These are phyloP conservation scores for Orientallactaga bullata DNA, from an alignment of 2,113 vertebrate species.

Conservation along the genomic window DNA sequence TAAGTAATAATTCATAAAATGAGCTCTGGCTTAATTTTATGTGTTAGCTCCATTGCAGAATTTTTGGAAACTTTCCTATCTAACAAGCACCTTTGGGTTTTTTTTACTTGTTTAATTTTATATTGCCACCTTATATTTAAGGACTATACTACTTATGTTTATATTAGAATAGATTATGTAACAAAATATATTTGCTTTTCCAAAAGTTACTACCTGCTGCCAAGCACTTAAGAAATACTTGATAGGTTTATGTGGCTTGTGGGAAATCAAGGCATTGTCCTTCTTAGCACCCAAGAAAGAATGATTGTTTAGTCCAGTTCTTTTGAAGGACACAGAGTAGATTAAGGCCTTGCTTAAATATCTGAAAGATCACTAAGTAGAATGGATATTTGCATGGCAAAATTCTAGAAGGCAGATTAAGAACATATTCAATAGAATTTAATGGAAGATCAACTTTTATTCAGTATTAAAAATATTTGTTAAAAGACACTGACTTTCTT, in stretches of 20 bases:
- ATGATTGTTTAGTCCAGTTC: background rate
- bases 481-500: background rate
- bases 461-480: background rate
- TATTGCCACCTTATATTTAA: constrained; percentile 37
- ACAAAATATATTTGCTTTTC: constrained; percentile 24
- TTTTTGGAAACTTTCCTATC: background rate
- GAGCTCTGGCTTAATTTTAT: constrained; percentile 62
- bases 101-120: constrained; percentile 24
- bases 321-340: background rate
- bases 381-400: background rate
- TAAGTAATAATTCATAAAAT: constrained; percentile 74
- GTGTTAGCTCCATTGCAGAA: constrained; percentile 7
- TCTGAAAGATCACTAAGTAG: background rate
- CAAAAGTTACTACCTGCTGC: background rate
- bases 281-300: background rate
- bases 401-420: background rate
- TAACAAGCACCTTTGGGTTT: constrained; percentile 9
- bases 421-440: background rate
- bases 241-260: background rate
- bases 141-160: background rate
- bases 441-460: background rate
- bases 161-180: background rate
- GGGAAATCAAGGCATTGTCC: too few relatives aligned
- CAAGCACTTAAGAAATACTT: background rate
- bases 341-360: background rate